phyloP scores from a whole-genome alignment of 1,140 invertebrate genomes.

The Portunus trituberculatus region DNA sequence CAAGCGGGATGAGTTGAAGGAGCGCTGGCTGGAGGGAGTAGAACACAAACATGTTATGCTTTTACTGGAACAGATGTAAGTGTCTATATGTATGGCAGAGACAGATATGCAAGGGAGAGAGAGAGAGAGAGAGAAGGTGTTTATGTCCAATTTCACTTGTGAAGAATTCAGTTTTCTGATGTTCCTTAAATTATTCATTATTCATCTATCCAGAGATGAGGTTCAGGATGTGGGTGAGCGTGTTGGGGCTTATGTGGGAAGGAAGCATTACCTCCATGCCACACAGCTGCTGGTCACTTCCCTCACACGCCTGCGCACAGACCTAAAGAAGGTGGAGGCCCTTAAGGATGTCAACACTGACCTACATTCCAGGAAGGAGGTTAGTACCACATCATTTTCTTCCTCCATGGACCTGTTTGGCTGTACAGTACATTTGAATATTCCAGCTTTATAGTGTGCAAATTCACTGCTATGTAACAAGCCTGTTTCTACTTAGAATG shows the following conservation, averaged over 20 bases:
- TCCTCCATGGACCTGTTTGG: no score
- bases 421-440: no score
- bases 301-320: slow-evolving; percentile 74
- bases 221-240: slow-evolving; percentile 89
- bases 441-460: no score
- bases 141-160: no score
- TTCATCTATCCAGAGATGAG: slow-evolving; percentile 84
- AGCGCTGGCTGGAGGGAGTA: slow-evolving; percentile 94
- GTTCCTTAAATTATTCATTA: neutral
- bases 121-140: no score
- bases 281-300: slow-evolving; percentile 87
- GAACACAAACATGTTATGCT: slow-evolving; percentile 94
- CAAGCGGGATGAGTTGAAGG: slow-evolving; percentile 94
- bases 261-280: slow-evolving; percentile 93
- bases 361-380: slow-evolving; percentile 87
- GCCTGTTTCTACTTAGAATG: no score
- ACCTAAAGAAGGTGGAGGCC: slow-evolving; percentile 81
- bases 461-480: no score
- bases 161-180: no score
- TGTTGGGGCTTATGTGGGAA: slow-evolving; percentile 86
- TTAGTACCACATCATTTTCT: slow-evolving; percentile 77
- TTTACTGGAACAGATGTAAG: slow-evolving; percentile 90
- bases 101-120: no score
- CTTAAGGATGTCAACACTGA: slow-evolving; percentile 88
- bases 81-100: slow-evolving; percentile 80